Conservation (phyloP, 2,113 vertebrate genomes). For the Brachypteracias leptosomus region DNA sequence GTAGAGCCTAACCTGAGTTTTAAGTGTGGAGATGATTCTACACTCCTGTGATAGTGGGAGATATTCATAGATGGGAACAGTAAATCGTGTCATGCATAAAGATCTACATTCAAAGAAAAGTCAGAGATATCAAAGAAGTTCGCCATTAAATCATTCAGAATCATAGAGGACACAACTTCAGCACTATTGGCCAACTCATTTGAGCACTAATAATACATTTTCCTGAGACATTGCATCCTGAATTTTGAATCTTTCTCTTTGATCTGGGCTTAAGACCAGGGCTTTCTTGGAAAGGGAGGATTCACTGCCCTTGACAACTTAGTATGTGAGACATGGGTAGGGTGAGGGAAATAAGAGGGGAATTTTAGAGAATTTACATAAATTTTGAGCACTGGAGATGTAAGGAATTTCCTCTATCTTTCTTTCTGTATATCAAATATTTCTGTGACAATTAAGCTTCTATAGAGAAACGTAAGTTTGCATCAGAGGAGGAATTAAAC, state of each 20-base stretch:
- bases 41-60: background rate
- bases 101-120: background rate
- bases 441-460: no score
- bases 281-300: background rate
- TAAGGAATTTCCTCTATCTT: no score
- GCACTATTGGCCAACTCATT: background rate
- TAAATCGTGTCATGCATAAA: background rate
- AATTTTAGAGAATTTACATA: background rate
- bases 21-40: background rate
- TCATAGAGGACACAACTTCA: background rate
- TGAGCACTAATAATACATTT: background rate
- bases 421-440: no score
- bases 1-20: background rate
- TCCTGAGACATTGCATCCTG: background rate
- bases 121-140: background rate
- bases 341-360: background rate
- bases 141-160: background rate
- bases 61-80: background rate
- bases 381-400: background rate
- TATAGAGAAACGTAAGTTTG: no score
- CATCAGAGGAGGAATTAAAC: no score
- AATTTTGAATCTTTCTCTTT: background rate
- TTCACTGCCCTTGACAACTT: background rate
- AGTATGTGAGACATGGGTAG: accelerated
- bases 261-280: background rate